A percentile compares a stretch with the other conserved stretches of the same genome.
Evolutionary conservation across 35 echinoderm and acorn worm species (phyloP).

Genomic region (Strongylocentrotus purpuratus): DNA sequence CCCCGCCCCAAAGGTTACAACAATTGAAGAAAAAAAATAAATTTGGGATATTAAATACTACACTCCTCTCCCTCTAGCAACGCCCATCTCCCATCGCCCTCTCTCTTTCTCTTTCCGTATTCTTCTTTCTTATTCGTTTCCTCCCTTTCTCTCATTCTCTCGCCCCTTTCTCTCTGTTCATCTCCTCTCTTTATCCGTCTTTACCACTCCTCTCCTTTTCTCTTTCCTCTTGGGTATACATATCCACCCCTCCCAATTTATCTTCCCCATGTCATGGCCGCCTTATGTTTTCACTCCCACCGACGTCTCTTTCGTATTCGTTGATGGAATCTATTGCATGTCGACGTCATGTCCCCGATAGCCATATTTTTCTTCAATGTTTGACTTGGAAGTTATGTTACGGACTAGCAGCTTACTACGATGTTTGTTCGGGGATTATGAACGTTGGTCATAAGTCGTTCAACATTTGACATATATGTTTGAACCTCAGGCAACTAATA

Average conservation of each 20-base stretch:
- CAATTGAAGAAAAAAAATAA: too few species aligned
- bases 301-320: not conserved
- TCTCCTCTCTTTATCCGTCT: not conserved
- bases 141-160: not conserved
- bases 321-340: not conserved
- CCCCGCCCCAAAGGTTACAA: too few species aligned
- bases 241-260: not conserved
- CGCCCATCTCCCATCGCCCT: too few species aligned
- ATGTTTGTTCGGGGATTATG: not conserved
- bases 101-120: not conserved
- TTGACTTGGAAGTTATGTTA: slow-evolving; percentile 12
- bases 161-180: not conserved
- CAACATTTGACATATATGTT: not conserved
- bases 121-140: not conserved
- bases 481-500: not conserved
- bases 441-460: not conserved
- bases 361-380: not conserved
- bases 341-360: not conserved
- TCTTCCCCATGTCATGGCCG: not conserved
- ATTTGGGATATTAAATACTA: too few species aligned
- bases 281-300: not conserved
- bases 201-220: not conserved
- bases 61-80: too few species aligned
- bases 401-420: not conserved
- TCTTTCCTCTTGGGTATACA: not conserved